Evolutionary conservation across 2,888 invertebrate genomes (phyloP).

Genomic region (Sepioteuthis lessoniana): DNA sequence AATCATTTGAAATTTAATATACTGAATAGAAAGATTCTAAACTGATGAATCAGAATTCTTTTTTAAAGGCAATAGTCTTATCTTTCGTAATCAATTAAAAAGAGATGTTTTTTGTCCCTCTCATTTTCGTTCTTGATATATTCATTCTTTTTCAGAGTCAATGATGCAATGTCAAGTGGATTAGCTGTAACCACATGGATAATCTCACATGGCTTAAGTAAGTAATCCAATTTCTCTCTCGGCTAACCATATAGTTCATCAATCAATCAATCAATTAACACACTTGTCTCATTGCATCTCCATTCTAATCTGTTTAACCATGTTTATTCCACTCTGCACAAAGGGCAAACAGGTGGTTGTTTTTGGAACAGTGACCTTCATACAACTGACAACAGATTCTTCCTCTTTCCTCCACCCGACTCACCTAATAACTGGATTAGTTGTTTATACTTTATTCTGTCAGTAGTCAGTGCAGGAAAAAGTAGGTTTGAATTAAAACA

Average conservation of each 20-base stretch:
- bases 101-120: too few relatives aligned
- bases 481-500: neutral
- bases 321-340: neutral
- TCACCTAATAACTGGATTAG: too few relatives aligned
- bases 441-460: neutral
- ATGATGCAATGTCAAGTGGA: constrained; percentile 47
- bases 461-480: neutral
- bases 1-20: neutral
- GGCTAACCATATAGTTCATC: constrained; percentile 4
- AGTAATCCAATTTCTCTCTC: constrained; percentile 24
- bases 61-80: neutral
- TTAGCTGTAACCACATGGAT: constrained; percentile 46
- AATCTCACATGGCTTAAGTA: constrained; percentile 48
- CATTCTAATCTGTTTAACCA: neutral
- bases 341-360: neutral
- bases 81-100: too few relatives aligned
- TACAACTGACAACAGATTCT: neutral
- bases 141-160: constrained; percentile 36
- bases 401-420: neutral
- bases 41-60: neutral
- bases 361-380: constrained; percentile 25
- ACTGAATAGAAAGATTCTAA: neutral
- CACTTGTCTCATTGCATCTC: constrained; percentile 5
- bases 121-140: too few relatives aligned
- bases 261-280: constrained; percentile 39